A percentile compares a stretch with the other conserved stretches of the same genome.
These are phyloP conservation scores for Crossocerus cetratus DNA, from an alignment of 2,888 invertebrate species.

Conservation along the genomic window DNA sequence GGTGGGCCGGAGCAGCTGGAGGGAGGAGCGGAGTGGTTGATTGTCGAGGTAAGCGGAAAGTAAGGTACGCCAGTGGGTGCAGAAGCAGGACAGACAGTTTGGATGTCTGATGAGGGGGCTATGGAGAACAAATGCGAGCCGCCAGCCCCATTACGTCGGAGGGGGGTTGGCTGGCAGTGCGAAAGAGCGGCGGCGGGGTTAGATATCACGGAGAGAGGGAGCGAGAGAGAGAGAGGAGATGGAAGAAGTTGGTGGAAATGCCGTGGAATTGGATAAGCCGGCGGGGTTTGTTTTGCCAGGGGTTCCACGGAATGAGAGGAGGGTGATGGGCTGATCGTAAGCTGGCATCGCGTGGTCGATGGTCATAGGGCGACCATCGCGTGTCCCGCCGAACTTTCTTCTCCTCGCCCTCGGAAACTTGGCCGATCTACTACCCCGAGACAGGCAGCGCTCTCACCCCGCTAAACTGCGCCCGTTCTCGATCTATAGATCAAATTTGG, in stretches of 20 bases:
- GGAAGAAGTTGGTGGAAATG: conserved; percentile 68
- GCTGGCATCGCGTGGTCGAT: conserved; percentile 51
- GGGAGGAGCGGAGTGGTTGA: too few species aligned
- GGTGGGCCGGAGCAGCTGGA: background rate
- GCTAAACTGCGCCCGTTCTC: conserved; percentile 28
- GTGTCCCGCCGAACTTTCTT: conserved; percentile 51
- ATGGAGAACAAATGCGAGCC: conserved; percentile 57
- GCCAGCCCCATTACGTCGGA: conserved; percentile 58
- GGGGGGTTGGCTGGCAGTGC: conserved; percentile 9
- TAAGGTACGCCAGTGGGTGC: conserved; percentile 9
- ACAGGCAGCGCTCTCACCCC: conserved; percentile 36
- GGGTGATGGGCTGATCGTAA: conserved; percentile 43
- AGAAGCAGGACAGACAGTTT: conserved; percentile 17
- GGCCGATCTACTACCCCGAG: conserved; percentile 40
- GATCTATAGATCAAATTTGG: conserved; percentile 18
- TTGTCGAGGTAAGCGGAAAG: conserved; percentile 14
- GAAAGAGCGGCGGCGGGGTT: conserved; percentile 46
- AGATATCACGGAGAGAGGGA: conserved; percentile 48
- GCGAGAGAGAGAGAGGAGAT: conserved; percentile 61
- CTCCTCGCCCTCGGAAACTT: conserved; percentile 42
- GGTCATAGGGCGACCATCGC: conserved; percentile 51
- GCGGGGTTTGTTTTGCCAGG: conserved; percentile 63
- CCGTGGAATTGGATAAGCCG: conserved; percentile 68
- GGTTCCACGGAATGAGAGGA: conserved; percentile 44
- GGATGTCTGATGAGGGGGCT: conserved; percentile 14